Conservation (phyloP, 1,140 invertebrate species). For the Macrotrachela quadricornifera region DNA sequence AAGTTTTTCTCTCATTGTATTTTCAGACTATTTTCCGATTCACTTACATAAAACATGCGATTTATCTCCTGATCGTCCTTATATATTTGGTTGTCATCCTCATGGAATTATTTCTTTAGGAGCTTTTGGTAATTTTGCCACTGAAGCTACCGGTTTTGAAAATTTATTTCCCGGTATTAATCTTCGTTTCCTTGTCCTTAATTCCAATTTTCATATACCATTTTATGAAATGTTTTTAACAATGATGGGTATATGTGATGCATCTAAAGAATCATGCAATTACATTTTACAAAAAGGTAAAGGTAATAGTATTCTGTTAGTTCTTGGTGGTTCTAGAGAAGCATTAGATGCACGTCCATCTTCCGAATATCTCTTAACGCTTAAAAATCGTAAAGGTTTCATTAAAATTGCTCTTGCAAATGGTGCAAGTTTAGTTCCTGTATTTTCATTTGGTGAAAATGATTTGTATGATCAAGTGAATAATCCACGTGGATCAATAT, state of each 20-base stretch:
- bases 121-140: slow-evolving; percentile 53
- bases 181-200: slow-evolving; percentile 47
- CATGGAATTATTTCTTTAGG: slow-evolving; percentile 63
- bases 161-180: slow-evolving; percentile 54
- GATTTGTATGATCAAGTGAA: slow-evolving; percentile 53
- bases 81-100: slow-evolving; percentile 64
- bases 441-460: slow-evolving; percentile 72
- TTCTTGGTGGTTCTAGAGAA: slow-evolving; percentile 15
- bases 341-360: slow-evolving; percentile 27
- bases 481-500: slow-evolving; percentile 45
- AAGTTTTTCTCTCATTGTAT: slow-evolving; percentile 27
- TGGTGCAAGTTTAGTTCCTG: slow-evolving; percentile 51
- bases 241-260: slow-evolving; percentile 11
- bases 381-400: slow-evolving; percentile 28
- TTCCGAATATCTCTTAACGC: slow-evolving; percentile 18
- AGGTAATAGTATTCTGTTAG: neutral
- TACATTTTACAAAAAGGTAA: slow-evolving; percentile 3
- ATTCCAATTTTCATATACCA: slow-evolving; percentile 57
- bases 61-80: slow-evolving; percentile 53
- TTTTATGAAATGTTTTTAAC: slow-evolving; percentile 50
- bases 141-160: slow-evolving; percentile 47
- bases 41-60: slow-evolving; percentile 57
- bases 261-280: neutral
- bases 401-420: slow-evolving; percentile 24
- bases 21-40: slow-evolving; percentile 59